Base-by-base conservation (phyloP, 2,113 vertebrate genomes). In the Acanthochromis polyacanthus region DNA sequence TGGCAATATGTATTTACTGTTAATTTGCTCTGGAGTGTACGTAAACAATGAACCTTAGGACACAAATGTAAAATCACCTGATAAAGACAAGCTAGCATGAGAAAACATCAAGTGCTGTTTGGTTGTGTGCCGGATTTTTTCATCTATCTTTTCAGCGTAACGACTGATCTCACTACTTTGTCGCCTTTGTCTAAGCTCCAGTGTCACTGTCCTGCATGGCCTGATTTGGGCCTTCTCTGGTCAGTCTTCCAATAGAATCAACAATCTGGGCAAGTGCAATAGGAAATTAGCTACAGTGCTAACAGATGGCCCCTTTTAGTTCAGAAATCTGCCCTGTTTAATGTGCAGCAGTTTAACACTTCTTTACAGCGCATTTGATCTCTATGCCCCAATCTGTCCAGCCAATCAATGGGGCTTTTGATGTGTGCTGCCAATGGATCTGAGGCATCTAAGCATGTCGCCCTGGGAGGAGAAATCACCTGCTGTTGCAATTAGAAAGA, bases 341-440 rank as follows among this genome's bases (percentile, higher is more conserved):
- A 90, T 82, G 84, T 62, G 43, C 71, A 71, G 82, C 92, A 91
- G 86, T 92, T 90, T 92, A 93, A 90, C 90, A 91, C 90, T 89
- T 90, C 90, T 92, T 92, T 90, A 91, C 87, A 92, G 84, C 60
- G 43, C 87, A 85, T 92, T 92, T 92, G 88, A 92, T 93, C 90
- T 90, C 89, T 87, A 82, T 73, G 80, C 87, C 84, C 80, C 92
- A 92, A 89, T 93, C 91, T 94, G 92, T 90, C 68, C 15, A 4
- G 59, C 71, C 71, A 85, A 87, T 94, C 92, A 93, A 91, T 89
- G 87, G 80, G 71, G 61, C 88, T 88, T 94, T 92, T 92, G 91
- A 91, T 88, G 88, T 85, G 80, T 16, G 16, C 83, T 86, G 88
- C 81, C 86, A 90, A 70, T 75, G 78, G 87, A 76, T 88, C 77